Evolutionary conservation across 2,113 vertebrate species (phyloP).

Genomic region (Myiozetetes cayanensis): DNA sequence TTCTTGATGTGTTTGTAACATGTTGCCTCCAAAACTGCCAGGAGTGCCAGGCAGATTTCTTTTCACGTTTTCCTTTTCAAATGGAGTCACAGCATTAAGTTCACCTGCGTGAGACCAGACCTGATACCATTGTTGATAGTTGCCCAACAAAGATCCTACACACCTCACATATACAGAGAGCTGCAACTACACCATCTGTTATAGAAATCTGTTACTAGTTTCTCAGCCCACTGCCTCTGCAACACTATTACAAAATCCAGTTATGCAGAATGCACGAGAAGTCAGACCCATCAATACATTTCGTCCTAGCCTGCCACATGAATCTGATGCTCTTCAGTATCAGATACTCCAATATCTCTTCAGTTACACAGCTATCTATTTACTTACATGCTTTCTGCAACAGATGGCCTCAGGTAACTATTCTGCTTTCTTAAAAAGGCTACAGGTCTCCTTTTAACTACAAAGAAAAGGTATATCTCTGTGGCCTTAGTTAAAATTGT

Average conservation of each 20-base stretch:
- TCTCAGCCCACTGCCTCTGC: background rate
- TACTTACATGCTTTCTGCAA: background rate
- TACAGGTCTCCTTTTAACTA: background rate
- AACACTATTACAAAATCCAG: background rate
- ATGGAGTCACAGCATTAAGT: background rate
- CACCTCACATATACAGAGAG: background rate
- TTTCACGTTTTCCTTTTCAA: background rate
- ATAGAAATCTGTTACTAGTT: background rate
- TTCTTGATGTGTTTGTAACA: background rate
- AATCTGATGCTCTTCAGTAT: background rate
- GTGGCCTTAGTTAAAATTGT: background rate
- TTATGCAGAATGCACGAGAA: background rate
- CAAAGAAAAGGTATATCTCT: background rate
- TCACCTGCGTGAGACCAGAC: background rate
- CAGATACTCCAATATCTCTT: background rate
- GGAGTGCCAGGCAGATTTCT: background rate
- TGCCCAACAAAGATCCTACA: constrained; percentile 21
- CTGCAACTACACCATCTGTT: constrained; percentile 12
- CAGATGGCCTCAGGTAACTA: background rate
- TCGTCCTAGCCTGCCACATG: background rate
- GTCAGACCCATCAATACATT: background rate
- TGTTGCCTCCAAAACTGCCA: background rate
- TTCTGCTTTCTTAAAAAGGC: background rate
- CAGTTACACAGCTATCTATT: background rate
- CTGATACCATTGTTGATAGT: background rate